Percentiles rank a stretch among this genome's conserved stretches.
Conservation (phyloP, 1,140 invertebrate species). For the Drosophila ercepeae region DNA sequence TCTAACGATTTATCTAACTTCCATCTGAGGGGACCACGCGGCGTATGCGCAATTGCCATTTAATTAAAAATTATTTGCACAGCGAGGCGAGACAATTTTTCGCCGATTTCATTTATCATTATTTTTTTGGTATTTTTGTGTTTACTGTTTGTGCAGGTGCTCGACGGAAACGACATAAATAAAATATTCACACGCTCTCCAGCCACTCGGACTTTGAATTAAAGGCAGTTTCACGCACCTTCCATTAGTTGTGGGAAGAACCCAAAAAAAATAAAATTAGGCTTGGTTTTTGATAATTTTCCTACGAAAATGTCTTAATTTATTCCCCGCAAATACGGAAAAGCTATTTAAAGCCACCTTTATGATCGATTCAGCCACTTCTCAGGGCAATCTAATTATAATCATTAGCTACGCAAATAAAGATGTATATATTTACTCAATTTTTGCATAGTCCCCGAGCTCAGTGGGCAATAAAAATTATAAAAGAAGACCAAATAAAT, state of each 20-base stretch:
- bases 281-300: too few relatives aligned
- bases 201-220: constrained; percentile 21
- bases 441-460: constrained; percentile 34
- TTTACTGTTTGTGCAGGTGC: constrained; percentile 56
- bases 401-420: constrained; percentile 64
- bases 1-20: constrained; percentile 60
- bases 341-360: neutral
- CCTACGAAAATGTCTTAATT: neutral
- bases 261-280: too few relatives aligned
- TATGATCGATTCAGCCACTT: constrained; percentile 4
- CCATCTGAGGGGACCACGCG: constrained; percentile 58
- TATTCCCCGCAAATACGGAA: neutral
- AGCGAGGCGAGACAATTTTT: constrained; percentile 53
- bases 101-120: constrained; percentile 59
- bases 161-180: constrained; percentile 53
- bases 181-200: constrained; percentile 70
- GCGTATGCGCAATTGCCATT: constrained; percentile 80
- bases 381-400: constrained; percentile 65
- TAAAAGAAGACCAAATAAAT: constrained; percentile 41
- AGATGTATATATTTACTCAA: constrained; percentile 38
- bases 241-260: constrained; percentile 1
- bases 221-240: constrained; percentile 62
- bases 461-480: constrained; percentile 63
- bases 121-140: constrained; percentile 33
- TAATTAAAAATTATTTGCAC: constrained; percentile 80